A percentile compares a stretch with the other conserved stretches of the same genome.
Evolutionary conservation across 2,113 vertebrate genomes (phyloP).

Genomic region (Callaeas wilsoni): DNA sequence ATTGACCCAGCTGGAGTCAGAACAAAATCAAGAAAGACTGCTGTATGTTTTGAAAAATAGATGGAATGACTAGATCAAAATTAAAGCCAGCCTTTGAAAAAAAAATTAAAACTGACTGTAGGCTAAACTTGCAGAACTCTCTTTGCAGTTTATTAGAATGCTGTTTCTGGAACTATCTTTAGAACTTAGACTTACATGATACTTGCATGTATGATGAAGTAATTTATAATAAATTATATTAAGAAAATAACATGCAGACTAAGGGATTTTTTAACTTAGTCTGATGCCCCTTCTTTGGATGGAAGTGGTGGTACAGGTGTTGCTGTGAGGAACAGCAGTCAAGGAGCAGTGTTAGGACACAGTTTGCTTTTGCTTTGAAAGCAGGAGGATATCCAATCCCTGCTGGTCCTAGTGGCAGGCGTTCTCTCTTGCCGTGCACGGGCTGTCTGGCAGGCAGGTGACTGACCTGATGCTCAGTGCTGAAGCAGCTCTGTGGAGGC

Average conservation of each 20-base stretch:
- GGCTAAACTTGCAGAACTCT: neutral
- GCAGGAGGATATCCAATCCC: neutral
- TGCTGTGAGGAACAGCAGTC: neutral
- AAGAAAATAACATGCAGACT: neutral
- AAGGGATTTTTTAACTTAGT: neutral
- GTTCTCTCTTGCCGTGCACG: rapidly evolving
- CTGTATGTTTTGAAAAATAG: neutral
- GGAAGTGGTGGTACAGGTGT: neutral
- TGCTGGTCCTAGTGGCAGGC: neutral
- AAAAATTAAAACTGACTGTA: neutral
- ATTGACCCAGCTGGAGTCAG: neutral
- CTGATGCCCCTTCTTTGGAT: neutral
- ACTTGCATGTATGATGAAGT: neutral
- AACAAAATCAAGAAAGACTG: neutral
- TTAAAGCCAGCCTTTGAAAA: neutral
- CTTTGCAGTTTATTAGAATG: neutral
- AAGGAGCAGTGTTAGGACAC: neutral
- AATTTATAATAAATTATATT: neutral
- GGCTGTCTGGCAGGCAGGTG: neutral
- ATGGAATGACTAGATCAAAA: neutral
- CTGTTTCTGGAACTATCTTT: neutral
- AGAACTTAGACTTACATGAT: neutral
- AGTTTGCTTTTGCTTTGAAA: neutral
- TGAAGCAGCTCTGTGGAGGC: neutral
- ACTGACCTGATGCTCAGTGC: neutral